phyloP scores from a whole-genome alignment of 2,888 invertebrate genomes.

The Drosophila pseudotakahashii region DNA sequence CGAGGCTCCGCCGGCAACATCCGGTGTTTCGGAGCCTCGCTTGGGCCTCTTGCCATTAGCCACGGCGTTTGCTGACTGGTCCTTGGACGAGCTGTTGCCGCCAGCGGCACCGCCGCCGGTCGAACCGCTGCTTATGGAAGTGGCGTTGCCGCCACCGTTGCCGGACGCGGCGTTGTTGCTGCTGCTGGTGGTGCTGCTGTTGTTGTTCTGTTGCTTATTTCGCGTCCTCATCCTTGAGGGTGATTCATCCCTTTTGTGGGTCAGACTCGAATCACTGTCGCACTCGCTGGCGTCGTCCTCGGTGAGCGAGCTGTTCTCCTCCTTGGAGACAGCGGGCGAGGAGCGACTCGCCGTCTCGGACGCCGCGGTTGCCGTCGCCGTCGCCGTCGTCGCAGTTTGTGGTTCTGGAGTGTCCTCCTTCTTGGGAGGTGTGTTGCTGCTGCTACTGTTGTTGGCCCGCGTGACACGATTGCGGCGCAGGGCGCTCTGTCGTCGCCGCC shows the following conservation, averaged over 20 bases:
- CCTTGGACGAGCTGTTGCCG: conserved; percentile 67
- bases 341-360: conserved; percentile 85
- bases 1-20: conserved; percentile 78
- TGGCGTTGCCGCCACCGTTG: conserved; percentile 74
- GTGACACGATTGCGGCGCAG: conserved; percentile 94
- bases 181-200: conserved; percentile 71
- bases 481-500: conserved; percentile 94
- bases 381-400: conserved; percentile 84
- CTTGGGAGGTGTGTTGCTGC: conserved; percentile 90
- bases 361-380: conserved; percentile 82
- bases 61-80: conserved; percentile 75
- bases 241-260: conserved; percentile 90
- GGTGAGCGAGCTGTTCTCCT: conserved; percentile 91
- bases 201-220: conserved; percentile 91
- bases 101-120: conserved; percentile 48
- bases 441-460: conserved; percentile 86
- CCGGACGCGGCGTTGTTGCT: conserved; percentile 77
- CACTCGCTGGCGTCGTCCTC: conserved; percentile 97
- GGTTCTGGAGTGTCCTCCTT: conserved; percentile 90
- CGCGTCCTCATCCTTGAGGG: conserved; percentile 95
- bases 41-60: conserved; percentile 86
- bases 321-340: conserved; percentile 89
- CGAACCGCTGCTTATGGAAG: conserved; percentile 38
- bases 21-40: conserved; percentile 87
- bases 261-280: conserved; percentile 96